Evolutionary conservation across 2,888 invertebrate genomes (phyloP).

Genomic region (Tachina grossa): DNA sequence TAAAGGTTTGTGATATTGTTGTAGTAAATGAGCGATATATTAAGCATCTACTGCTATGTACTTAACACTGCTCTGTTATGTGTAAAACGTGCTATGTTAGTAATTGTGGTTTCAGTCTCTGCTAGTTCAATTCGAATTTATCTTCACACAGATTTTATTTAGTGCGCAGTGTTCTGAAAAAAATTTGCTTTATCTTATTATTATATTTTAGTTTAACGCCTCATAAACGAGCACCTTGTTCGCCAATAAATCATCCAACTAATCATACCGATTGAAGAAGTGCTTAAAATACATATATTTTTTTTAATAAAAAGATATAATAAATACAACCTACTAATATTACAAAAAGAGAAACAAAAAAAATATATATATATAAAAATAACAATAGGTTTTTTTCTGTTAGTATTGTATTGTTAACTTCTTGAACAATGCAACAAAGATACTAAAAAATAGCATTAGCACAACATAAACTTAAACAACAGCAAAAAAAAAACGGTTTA

Average conservation of each 20-base stretch:
- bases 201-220: too few relatives aligned
- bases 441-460: conserved; percentile 53
- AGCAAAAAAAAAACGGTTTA: background rate
- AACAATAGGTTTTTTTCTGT: conserved; percentile 61
- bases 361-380: conserved; percentile 27
- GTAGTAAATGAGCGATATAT: too few relatives aligned
- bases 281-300: background rate
- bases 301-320: conserved; percentile 1
- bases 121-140: too few relatives aligned
- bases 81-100: too few relatives aligned
- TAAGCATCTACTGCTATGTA: too few relatives aligned
- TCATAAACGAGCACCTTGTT: background rate
- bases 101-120: too few relatives aligned
- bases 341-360: too few relatives aligned
- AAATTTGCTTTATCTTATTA: too few relatives aligned
- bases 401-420: conserved; percentile 30
- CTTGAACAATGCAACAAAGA: conserved; percentile 65
- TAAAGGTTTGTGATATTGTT: too few relatives aligned
- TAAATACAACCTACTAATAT: conserved; percentile 48
- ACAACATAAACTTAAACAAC: conserved; percentile 43
- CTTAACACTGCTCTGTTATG: too few relatives aligned
- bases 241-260: background rate
- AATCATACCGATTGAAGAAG: background rate
- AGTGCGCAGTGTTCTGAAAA: too few relatives aligned
- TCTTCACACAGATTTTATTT: background rate